Evolutionary conservation across 2,888 invertebrate genomes (phyloP).

Genomic region (Coenonympha glycerion): DNA sequence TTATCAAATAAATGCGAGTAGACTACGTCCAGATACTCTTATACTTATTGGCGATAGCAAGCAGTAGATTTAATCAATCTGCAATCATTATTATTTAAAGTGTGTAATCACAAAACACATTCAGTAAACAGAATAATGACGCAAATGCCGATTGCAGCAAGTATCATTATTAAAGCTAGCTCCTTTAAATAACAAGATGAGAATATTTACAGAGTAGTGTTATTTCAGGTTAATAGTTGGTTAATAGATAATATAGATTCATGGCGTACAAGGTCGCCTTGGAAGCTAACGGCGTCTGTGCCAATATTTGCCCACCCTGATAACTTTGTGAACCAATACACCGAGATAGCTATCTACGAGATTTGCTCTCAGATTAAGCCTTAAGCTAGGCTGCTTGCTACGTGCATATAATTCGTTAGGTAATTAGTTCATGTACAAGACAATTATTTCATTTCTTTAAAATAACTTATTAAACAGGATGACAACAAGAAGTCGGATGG

Average conservation of each 20-base stretch:
- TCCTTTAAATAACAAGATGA: constrained; percentile 45
- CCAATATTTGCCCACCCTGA: constrained; percentile 67
- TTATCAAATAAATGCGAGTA: neutral
- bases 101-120: neutral
- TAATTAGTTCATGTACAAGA: neutral
- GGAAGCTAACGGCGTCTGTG: constrained; percentile 58
- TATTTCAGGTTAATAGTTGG: constrained; percentile 45
- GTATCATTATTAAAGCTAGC: constrained; percentile 33
- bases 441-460: no score
- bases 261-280: constrained; percentile 54
- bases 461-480: no score
- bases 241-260: constrained; percentile 53
- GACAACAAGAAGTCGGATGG: no score
- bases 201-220: constrained; percentile 43
- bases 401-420: constrained; percentile 41
- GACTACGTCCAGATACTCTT: no score
- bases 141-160: constrained; percentile 9
- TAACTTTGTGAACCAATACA: constrained; percentile 72
- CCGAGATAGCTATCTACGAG: constrained; percentile 52
- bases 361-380: constrained; percentile 69
- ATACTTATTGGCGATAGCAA: neutral
- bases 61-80: no score
- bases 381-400: constrained; percentile 55
- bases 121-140: constrained; percentile 4
- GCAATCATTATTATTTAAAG: neutral